phyloP scores from a whole-genome alignment of 2,888 invertebrate genomes.

The Drosophila gaucha region DNA sequence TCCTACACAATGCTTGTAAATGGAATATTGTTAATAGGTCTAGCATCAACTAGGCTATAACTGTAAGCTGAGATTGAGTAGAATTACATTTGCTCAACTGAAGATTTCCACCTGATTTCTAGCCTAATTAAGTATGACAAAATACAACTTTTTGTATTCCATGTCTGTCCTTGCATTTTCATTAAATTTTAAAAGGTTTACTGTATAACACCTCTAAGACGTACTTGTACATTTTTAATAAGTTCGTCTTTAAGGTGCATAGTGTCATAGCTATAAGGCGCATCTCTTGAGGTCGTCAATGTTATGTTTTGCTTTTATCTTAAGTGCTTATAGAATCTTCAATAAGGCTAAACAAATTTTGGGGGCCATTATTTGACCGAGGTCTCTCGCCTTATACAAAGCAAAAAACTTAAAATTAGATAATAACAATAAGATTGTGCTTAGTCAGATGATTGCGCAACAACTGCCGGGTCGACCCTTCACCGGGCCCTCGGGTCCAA shows the following conservation, averaged over 20 bases:
- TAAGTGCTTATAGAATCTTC: conserved; percentile 23
- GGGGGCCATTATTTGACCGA: conserved; percentile 33
- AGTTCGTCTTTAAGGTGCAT: background rate
- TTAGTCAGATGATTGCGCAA: conserved; percentile 41
- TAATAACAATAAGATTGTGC: conserved; percentile 37
- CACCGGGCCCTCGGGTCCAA: conserved; percentile 11
- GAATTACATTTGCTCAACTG: too few relatives aligned
- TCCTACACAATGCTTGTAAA: too few relatives aligned
- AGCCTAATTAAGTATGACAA: too few relatives aligned
- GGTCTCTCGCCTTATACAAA: conserved; percentile 7
- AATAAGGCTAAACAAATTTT: conserved; percentile 6
- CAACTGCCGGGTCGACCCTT: conserved; percentile 38
- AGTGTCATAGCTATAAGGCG: background rate
- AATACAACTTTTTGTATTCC: background rate
- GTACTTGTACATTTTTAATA: background rate
- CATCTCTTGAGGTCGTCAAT: background rate
- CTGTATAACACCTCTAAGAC: background rate
- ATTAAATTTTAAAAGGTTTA: too few relatives aligned
- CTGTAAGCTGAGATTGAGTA: too few relatives aligned
- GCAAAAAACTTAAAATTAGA: conserved; percentile 6
- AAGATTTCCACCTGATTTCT: too few relatives aligned
- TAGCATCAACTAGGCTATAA: too few relatives aligned
- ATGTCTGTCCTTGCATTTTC: too few relatives aligned
- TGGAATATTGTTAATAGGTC: too few relatives aligned
- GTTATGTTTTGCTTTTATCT: conserved; percentile 7